Conservation (phyloP, 2,888 invertebrate genomes). For the Nomada flava region DNA sequence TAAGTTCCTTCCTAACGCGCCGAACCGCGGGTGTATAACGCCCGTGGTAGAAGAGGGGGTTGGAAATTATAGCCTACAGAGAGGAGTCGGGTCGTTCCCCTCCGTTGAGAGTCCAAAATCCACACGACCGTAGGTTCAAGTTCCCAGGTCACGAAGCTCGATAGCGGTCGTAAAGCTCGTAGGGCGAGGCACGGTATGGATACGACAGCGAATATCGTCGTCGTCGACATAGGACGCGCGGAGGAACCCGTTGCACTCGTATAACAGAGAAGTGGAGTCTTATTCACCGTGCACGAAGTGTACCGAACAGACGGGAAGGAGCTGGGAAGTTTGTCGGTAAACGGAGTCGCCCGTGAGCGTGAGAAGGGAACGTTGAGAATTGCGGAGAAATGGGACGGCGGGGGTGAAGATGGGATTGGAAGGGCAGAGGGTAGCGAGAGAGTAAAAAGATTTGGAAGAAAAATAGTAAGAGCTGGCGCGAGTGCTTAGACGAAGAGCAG, state of each 20-base stretch:
- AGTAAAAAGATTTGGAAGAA: neutral
- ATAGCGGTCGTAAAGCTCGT: constrained; percentile 66
- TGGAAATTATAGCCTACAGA: constrained; percentile 58
- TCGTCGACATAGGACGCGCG: constrained; percentile 61
- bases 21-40: constrained; percentile 45
- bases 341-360: constrained; percentile 31
- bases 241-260: constrained; percentile 47
- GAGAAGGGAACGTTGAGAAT: constrained; percentile 43
- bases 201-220: constrained; percentile 67
- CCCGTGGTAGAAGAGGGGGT: neutral
- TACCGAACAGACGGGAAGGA: constrained; percentile 22
- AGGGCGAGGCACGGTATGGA: constrained; percentile 57
- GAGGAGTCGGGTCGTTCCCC: constrained; percentile 50
- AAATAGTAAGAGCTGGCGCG: neutral
- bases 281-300: constrained; percentile 43
- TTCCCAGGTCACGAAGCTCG: constrained; percentile 69
- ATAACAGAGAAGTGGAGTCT: constrained; percentile 22
- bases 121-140: constrained; percentile 55
- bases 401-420: too few relatives aligned
- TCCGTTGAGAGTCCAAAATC: constrained; percentile 65
- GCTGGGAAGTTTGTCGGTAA: constrained; percentile 63
- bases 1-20: constrained; percentile 47
- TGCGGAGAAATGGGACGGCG: neutral
- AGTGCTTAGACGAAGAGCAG: constrained; percentile 12
- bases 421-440: neutral